phyloP scores from a whole-genome alignment of 2,797 vertebrate genomes.

The Propithecus deckenii region DNA sequence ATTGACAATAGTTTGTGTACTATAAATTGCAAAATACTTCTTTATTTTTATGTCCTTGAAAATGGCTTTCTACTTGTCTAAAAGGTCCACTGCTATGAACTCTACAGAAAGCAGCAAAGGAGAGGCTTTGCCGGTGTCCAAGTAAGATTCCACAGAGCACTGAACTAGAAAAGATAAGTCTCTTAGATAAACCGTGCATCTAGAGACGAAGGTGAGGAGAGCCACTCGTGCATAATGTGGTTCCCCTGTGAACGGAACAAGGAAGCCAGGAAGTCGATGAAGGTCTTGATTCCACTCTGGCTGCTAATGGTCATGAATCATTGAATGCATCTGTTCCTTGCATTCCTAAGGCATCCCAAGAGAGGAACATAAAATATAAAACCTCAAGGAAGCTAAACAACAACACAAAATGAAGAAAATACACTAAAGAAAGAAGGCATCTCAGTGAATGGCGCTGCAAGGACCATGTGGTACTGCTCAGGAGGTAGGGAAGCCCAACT shows the following conservation, averaged over 20 bases:
- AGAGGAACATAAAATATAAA: constrained; percentile 26
- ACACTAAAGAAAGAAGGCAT: not conserved
- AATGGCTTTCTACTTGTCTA: not conserved
- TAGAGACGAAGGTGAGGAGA: not conserved
- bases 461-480: not conserved
- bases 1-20: not conserved
- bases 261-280: not conserved
- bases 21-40: constrained; percentile 27
- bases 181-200: not conserved
- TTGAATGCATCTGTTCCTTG: constrained; percentile 26
- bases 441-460: not conserved
- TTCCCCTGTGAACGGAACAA: not conserved
- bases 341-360: not conserved
- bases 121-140: not conserved
- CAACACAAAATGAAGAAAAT: not conserved
- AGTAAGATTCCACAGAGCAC: not conserved
- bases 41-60: not conserved
- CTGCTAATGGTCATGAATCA: constrained; percentile 54
- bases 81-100: not conserved
- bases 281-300: constrained; percentile 37
- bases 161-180: not conserved
- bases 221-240: not conserved
- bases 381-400: constrained; percentile 1
- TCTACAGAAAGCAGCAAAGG: not conserved
- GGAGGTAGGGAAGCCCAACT: not conserved